Evolutionary conservation across 2,797 vertebrate genomes (phyloP).

Genomic region (Tokudaia tokunoshimensis): DNA sequence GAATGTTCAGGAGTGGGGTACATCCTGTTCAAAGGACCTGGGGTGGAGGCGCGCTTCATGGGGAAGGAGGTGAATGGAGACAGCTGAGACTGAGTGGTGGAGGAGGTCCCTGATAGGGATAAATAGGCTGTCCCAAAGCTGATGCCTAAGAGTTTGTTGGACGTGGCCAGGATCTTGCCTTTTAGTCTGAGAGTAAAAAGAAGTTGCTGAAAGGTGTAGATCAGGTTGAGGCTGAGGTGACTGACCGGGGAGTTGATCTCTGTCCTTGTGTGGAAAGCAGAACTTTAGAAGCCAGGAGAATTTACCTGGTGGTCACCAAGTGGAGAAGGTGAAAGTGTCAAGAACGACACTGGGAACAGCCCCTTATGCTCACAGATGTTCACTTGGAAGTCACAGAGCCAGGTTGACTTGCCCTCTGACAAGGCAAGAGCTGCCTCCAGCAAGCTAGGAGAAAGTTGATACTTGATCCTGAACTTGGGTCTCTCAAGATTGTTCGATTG

Average conservation of each 20-base stretch:
- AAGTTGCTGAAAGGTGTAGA: neutral
- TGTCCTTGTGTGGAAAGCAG: neutral
- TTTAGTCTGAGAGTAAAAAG: neutral
- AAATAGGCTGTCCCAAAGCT: neutral
- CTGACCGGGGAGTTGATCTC: no score
- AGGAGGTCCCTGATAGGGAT: no score
- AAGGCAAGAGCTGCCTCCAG: rapidly evolving
- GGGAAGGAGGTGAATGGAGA: no score
- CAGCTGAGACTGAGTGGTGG: no score
- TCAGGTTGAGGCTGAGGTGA: neutral
- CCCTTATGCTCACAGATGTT: neutral
- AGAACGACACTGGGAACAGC: neutral
- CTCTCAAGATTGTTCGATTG: neutral
- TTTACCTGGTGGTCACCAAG: rapidly evolving
- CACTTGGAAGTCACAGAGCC: neutral
- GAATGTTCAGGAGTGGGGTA: neutral
- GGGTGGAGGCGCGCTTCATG: neutral
- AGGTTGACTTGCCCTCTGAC: neutral
- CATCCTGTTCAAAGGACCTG: neutral
- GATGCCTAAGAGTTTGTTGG: neutral
- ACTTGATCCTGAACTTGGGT: neutral
- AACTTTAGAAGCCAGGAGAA: neutral
- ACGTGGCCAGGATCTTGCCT: rapidly evolving
- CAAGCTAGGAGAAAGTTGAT: rapidly evolving
- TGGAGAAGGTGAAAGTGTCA: rapidly evolving